These are phyloP conservation scores for Poecilobothrus nobilitatus DNA, from an alignment of 2,888 invertebrate species.

Conservation along the genomic window DNA sequence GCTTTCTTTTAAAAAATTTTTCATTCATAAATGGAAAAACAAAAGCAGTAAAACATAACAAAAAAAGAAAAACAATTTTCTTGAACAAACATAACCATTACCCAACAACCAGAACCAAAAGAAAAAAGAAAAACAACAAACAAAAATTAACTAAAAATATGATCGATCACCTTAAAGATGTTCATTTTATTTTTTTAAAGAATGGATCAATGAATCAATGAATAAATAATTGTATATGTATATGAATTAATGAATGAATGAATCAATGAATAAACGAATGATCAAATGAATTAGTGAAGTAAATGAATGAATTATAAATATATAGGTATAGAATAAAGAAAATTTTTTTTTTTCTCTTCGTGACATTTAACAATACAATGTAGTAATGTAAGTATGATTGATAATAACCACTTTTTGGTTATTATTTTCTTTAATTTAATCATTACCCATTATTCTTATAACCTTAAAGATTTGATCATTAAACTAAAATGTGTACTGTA, in stretches of 20 bases:
- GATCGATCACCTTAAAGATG: slow-evolving; percentile 6
- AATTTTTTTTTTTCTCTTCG: neutral
- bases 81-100: neutral
- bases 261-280: neutral
- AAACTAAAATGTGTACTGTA: too few relatives aligned
- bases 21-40: neutral
- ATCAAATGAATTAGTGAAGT: neutral
- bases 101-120: neutral
- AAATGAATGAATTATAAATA: neutral
- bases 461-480: too few relatives aligned
- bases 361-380: neutral
- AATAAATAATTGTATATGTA: too few relatives aligned
- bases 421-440: neutral
- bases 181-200: neutral
- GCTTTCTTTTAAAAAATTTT: neutral
- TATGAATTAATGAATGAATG: neutral
- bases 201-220: neutral
- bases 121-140: neutral
- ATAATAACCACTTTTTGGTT: neutral
- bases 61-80: neutral
- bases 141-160: neutral
- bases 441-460: neutral
- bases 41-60: neutral
- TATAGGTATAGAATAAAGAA: neutral
- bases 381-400: neutral